Evolutionary conservation across 2,888 invertebrate species (phyloP).

Genomic region (Coleophora flavipennella): DNA sequence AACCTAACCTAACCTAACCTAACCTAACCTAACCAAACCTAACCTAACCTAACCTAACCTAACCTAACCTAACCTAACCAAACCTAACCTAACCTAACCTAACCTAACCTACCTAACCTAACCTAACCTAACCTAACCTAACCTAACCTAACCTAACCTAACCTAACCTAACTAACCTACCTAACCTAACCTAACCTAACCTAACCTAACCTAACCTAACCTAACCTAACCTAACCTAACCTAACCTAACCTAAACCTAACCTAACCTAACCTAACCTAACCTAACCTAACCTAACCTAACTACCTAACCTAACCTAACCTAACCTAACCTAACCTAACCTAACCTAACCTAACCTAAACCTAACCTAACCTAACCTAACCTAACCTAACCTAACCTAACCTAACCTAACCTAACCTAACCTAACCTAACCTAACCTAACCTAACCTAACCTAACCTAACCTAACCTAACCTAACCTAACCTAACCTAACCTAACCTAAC

Average conservation of each 20-base stretch:
- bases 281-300: constrained; percentile 15
- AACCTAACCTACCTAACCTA: constrained; percentile 16
- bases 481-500: constrained; percentile 17
- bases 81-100: constrained; percentile 17
- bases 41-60: constrained; percentile 8
- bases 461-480: constrained; percentile 20
- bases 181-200: constrained; percentile 11
- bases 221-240: constrained; percentile 16
- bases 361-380: constrained; percentile 15
- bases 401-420: constrained; percentile 14
- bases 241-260: too few relatives aligned
- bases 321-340: constrained; percentile 17
- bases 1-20: constrained; percentile 17
- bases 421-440: constrained; percentile 10
- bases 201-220: constrained; percentile 17
- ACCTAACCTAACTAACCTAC: constrained; percentile 7
- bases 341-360: constrained; percentile 17
- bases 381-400: constrained; percentile 14
- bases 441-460: constrained; percentile 22
- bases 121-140: constrained; percentile 17
- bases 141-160: constrained; percentile 16
- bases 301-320: constrained; percentile 16
- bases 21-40: constrained; percentile 17
- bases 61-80: constrained; percentile 10
- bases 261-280: constrained; percentile 20